Percentiles rank a stretch among this genome's conserved stretches.
Evolutionary conservation across 2,888 invertebrate species (phyloP).

Genomic region (Callyntrura sp.): DNA sequence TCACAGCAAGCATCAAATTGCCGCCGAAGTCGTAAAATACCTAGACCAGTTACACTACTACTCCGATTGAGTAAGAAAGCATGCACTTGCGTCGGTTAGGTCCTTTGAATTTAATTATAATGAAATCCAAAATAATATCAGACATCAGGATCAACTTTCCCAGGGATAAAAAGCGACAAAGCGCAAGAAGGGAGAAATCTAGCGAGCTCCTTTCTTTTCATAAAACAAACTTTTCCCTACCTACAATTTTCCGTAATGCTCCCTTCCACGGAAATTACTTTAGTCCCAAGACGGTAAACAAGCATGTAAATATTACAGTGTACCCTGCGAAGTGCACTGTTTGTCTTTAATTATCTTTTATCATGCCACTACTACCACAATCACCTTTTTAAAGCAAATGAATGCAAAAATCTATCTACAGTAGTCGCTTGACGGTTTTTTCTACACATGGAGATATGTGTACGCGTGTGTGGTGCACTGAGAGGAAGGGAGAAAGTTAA

Average conservation of each 20-base stretch:
- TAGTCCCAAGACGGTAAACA: conserved; percentile 7
- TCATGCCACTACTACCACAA: conserved; percentile 35
- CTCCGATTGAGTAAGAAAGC: not conserved
- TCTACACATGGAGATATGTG: not conserved
- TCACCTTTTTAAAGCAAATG: conserved; percentile 17
- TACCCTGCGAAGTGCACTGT: conserved; percentile 10
- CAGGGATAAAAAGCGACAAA: conserved; percentile 27
- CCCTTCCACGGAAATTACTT: conserved; percentile 46
- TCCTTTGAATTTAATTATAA: conserved; percentile 16
- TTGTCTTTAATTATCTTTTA: conserved; percentile 58
- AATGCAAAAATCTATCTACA: conserved; percentile 39
- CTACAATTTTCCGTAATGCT: conserved; percentile 6
- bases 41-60: not conserved
- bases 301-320: not conserved
- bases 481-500: not conserved
- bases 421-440: conserved; percentile 17
- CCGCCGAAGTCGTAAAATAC: not conserved
- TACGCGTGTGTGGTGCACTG: not conserved
- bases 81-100: not conserved
- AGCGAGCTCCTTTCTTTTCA: not conserved
- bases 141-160: conserved; percentile 47
- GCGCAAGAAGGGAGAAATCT: not conserved
- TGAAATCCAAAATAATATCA: conserved; percentile 45
- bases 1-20: not conserved
- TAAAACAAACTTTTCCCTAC: not conserved